Evolutionary conservation across 2,113 vertebrate species (phyloP), one percentile per base, ranked within the genome.

Genomic region (Hystrix brachyura): DNA sequence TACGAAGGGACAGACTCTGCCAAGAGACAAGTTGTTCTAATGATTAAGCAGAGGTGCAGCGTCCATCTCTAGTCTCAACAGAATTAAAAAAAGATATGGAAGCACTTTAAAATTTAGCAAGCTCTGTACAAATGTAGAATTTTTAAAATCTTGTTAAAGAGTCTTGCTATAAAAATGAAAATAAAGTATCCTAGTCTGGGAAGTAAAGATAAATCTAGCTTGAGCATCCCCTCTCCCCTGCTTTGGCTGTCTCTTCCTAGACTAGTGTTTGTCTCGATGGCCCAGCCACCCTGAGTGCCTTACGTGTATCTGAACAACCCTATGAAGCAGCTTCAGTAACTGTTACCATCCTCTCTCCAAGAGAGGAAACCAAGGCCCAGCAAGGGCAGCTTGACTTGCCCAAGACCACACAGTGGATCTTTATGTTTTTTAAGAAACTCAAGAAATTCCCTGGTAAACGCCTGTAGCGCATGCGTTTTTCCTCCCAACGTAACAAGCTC

Each of bases 121-220:
- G 69, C 57, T 95, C 46, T 90, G 53, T 84, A 64, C 74, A 92
- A 81, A 92, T 81, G 64, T 60, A 85, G 74, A 96, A 81, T 94
- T 89, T 7, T 6, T 18, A 79, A 94, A 92, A 13, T 4, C 18
- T n/a, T 38, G 10, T 76, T 67, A 82, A 76, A 82, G 25, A 53
- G 64, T 81, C 46, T 53, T 23, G 34, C 76, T 46, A 64, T 72
- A 64, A 91, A 76, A 90, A 74, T 72, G 57, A 51, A 83, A 93
- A 43, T 94, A 38, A 53, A 27, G 53, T 97, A 3, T 60, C 21
- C 48, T 3, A 23, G 43, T 27, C 38, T 71, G 55, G 46, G 34
- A 51, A 95, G 19, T 25, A 23, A 38, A 67, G 64, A 25, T 71
- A 18, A 46, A 1, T 29, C 51, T 43, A 46, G 25, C 38, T 43